Evolutionary conservation across 92 coral and sea anemone genomes (phyloP), one percentile per base, ranked within the genome.

Genomic region (Epizoanthus stellaris): DNA sequence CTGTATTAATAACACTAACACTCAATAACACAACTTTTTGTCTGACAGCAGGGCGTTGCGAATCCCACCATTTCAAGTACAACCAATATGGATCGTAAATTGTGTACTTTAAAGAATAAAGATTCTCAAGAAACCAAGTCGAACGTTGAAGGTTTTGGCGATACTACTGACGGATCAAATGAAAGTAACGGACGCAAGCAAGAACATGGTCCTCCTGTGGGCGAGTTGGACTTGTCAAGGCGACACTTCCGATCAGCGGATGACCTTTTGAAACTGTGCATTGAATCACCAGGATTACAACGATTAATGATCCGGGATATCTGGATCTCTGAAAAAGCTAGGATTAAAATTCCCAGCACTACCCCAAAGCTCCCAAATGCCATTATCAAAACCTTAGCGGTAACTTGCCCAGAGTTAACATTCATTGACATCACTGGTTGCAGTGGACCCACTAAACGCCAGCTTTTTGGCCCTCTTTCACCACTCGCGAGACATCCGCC

Each of bases 191-290:
- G 14, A 70, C 4, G 34, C 15, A 38, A 56, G 13, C 14, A 11
- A 61, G 68, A 64, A 25, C 4, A 60, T 21, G 13, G 20, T 21
- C 39, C 76, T 34, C 39, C 54, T 17, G n/a, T 19, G 49, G 65
- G 2, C 56, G 85, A 76, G 30, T 49, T 60, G 64, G 74, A 59
- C 69, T 58, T 39, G 82, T 73, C 80, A 36, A 14, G 80, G 40
- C 80, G 36, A 3, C 80, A 76, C 42, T 76, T 70, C 42, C 58
- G 42, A 2, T 83, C 77, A 3, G 23, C 43, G 52, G 42, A 58
- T 58, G 80, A 72, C 19, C 65, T 81, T 13, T 21, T 81, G 76
- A 67, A 67, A 47, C 23, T 81, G 19, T 81, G 64, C 61, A 67
- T 81, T 3, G 73, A 30, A 20, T 67, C 75, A 67, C 76, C 66